Percentiles rank a stretch among this genome's conserved stretches.
phyloP scores from a whole-genome alignment of 2,113 vertebrate species.

The Sciurus niger region DNA sequence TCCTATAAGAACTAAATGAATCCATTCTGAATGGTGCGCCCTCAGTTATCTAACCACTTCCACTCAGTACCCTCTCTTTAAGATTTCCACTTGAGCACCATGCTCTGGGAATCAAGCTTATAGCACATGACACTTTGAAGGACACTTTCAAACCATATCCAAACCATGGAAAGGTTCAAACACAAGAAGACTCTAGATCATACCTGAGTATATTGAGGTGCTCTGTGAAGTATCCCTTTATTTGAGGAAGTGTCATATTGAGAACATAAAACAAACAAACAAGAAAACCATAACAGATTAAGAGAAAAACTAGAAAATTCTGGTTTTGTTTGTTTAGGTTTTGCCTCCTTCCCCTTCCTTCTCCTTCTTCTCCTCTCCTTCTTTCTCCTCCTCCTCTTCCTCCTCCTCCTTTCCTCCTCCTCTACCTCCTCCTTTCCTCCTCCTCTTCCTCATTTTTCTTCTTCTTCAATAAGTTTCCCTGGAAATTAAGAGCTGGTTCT shows the following conservation, averaged over 20 bases:
- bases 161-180: background rate
- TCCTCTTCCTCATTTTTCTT: background rate
- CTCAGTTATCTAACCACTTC: background rate
- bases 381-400: no score
- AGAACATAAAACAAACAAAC: background rate
- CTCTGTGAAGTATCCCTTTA: background rate
- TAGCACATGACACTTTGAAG: background rate
- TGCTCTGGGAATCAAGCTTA: background rate
- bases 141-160: no score
- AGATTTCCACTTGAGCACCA: rapidly evolving
- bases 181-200: background rate
- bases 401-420: no score
- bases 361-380: no score
- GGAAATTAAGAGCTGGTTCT: background rate
- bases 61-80: background rate
- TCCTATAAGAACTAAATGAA: no score
- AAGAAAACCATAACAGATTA: background rate
- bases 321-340: background rate
- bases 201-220: background rate
- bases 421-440: background rate
- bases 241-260: background rate
- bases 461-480: background rate
- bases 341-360: background rate
- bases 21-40: rapidly evolving
- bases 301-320: background rate